phyloP scores from a whole-genome alignment of 1,140 invertebrate species.

The Helicoverpa zea region DNA sequence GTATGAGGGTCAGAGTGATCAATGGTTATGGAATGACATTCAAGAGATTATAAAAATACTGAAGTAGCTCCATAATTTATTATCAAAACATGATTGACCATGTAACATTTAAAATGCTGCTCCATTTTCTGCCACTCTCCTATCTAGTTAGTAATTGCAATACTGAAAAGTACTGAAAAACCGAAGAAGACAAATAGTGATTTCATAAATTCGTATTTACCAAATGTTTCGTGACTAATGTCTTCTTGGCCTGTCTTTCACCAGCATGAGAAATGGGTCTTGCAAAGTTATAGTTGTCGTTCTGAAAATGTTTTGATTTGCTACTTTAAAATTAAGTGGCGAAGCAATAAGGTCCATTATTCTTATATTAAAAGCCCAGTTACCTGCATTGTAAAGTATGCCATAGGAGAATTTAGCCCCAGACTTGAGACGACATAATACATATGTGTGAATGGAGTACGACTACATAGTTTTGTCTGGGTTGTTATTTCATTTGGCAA shows the following conservation, averaged over 20 bases:
- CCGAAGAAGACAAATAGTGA: constrained; percentile 19
- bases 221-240: constrained; percentile 51
- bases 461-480: constrained; percentile 71
- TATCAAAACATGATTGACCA: constrained; percentile 43
- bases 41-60: constrained; percentile 41
- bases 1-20: constrained; percentile 51
- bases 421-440: constrained; percentile 51
- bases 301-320: constrained; percentile 28
- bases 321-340: constrained; percentile 27
- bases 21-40: constrained; percentile 51
- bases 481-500: constrained; percentile 80
- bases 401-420: constrained; percentile 45
- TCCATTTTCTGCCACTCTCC: not conserved
- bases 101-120: constrained; percentile 39
- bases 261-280: constrained; percentile 35
- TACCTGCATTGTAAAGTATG: constrained; percentile 20
- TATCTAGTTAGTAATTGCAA: constrained; percentile 1
- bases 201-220: constrained; percentile 13
- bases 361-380: not conserved
- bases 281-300: constrained; percentile 3
- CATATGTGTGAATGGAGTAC: constrained; percentile 51
- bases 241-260: constrained; percentile 45
- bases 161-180: not conserved
- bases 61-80: constrained; percentile 55
- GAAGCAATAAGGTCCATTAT: not conserved